Conservation (phyloP, 2,113 vertebrate genomes). For the Edolisoma coerulescens region DNA sequence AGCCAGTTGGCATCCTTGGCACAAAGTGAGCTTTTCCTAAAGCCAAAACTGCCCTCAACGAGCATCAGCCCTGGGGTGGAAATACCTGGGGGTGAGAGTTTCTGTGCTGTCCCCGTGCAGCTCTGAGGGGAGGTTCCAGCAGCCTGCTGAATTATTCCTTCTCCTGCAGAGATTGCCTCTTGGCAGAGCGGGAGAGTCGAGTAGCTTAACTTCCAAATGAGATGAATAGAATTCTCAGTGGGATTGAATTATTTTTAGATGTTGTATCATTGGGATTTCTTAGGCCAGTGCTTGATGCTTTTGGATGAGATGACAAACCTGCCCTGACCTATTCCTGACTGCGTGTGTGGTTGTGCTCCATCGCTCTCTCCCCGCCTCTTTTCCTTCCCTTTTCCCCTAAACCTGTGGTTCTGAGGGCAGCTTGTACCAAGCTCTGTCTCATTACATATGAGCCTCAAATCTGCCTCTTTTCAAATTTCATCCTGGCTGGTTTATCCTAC, state of each 20-base stretch:
- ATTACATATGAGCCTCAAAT: background rate
- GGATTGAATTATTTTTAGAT: background rate
- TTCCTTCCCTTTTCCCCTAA: background rate
- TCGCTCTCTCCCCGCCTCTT: rapidly evolving
- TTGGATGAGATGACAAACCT: background rate
- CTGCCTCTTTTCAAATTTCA: background rate
- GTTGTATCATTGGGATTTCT: background rate
- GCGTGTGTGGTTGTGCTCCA: too few species aligned
- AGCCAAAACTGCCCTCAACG: background rate
- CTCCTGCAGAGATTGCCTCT: background rate
- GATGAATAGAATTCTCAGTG: background rate
- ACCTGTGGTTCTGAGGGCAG: background rate
- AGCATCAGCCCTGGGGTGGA: background rate
- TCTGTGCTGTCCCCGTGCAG: background rate
- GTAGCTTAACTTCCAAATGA: background rate
- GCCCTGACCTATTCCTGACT: background rate
- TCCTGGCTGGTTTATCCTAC: background rate
- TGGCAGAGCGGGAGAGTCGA: background rate
- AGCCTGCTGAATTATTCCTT: background rate
- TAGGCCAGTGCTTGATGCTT: background rate
- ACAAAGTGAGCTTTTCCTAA: background rate
- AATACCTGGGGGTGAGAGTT: background rate
- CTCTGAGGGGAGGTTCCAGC: background rate
- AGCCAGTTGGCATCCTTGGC: background rate
- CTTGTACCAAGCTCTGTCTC: background rate